These are phyloP conservation scores for Triplophysa yarkandensis DNA, from an alignment of 2,797 vertebrate genomes.

Conservation along the genomic window DNA sequence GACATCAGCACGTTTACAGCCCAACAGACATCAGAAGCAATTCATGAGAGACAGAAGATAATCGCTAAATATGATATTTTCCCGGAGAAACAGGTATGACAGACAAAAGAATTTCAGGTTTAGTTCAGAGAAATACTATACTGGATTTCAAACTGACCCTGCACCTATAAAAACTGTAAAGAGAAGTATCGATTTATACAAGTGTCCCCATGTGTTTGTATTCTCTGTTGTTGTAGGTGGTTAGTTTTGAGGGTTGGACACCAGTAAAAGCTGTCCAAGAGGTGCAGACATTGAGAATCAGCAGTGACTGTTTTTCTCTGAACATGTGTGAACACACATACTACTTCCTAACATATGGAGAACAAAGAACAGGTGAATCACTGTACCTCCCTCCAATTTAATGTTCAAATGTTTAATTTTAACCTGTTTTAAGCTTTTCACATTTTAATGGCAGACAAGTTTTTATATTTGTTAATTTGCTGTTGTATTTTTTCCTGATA, in stretches of 20 bases:
- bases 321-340: constrained; percentile 68
- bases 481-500: not conserved
- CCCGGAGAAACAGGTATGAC: constrained; percentile 78
- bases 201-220: too few relatives aligned
- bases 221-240: constrained; percentile 56
- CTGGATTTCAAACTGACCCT: not conserved
- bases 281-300: constrained; percentile 77
- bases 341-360: constrained; percentile 73
- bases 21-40: constrained; percentile 75
- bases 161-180: not conserved
- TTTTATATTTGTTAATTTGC: not conserved
- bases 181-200: not conserved
- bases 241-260: constrained; percentile 75
- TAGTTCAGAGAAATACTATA: not conserved
- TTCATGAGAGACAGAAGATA: constrained; percentile 78
- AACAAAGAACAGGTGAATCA: constrained; percentile 75
- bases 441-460: not conserved
- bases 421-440: not conserved
- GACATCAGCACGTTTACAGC: constrained; percentile 68
- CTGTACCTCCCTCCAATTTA: not conserved
- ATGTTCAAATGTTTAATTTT: not conserved
- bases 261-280: constrained; percentile 63
- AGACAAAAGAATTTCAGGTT: not conserved
- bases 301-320: constrained; percentile 69
- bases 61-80: constrained; percentile 58